Evolutionary conservation across 2,888 invertebrate species (phyloP).

Genomic region (Rhagophthalmus giganteus): DNA sequence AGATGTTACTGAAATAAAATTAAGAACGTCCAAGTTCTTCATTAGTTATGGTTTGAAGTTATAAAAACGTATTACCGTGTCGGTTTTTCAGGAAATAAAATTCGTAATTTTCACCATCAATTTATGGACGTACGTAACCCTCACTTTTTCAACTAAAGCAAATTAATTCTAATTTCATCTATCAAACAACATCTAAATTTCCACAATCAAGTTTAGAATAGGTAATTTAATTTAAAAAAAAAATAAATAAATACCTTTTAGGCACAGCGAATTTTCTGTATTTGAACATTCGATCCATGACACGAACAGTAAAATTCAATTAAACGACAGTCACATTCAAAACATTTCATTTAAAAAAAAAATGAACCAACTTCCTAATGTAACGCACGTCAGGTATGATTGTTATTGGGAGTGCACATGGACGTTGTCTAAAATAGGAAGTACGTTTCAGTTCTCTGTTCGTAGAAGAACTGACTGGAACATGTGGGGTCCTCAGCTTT

Average conservation of each 20-base stretch:
- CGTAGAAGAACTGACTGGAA: constrained; percentile 39
- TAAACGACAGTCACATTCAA: not conserved
- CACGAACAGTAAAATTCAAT: not conserved
- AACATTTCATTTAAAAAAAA: not conserved
- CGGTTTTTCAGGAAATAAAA: no score
- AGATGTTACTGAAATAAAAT: no score
- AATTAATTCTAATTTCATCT: no score
- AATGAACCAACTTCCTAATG: not conserved
- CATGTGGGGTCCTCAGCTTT: constrained; percentile 34
- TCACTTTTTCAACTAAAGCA: no score
- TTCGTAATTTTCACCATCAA: no score
- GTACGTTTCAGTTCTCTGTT: constrained; percentile 17
- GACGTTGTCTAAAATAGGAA: constrained; percentile 3
- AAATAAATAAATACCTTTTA: constrained; percentile 32
- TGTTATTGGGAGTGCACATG: constrained; percentile 7
- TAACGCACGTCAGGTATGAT: constrained; percentile 1
- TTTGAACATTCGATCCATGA: constrained; percentile 20
- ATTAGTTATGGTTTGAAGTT: no score
- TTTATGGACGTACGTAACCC: no score
- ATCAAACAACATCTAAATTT: no score
- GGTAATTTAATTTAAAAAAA: no score
- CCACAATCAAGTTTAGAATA: no score
- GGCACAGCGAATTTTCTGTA: constrained; percentile 29
- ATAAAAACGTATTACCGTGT: no score
- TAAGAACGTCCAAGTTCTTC: no score